Evolutionary conservation across 2,113 vertebrate genomes (phyloP).

Genomic region (Rhynchopsitta pachyrhyncha): DNA sequence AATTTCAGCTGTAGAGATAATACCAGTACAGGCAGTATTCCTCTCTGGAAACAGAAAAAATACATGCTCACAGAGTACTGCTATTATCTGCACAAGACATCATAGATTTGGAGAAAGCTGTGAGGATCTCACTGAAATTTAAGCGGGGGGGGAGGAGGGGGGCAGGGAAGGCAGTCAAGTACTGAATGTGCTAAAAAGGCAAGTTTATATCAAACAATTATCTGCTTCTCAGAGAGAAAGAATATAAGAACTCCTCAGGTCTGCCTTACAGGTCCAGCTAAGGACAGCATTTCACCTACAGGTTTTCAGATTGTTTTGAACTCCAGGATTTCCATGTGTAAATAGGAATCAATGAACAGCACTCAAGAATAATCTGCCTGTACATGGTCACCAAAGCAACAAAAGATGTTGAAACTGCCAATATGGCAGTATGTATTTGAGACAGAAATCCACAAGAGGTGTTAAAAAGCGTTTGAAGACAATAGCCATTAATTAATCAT

Average conservation of each 20-base stretch:
- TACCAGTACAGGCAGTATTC: not conserved
- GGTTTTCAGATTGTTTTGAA: not conserved
- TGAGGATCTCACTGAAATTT: not conserved
- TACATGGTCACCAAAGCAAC: not conserved
- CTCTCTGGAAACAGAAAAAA: not conserved
- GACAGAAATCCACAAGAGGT: not conserved
- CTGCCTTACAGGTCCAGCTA: not conserved
- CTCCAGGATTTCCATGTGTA: not conserved
- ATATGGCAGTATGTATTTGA: not conserved
- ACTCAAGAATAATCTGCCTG: not conserved
- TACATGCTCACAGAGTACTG: not conserved
- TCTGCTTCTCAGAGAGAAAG: not conserved
- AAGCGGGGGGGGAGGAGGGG: not conserved
- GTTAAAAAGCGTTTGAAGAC: not conserved
- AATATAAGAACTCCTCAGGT: not conserved
- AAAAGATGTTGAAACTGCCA: not conserved
- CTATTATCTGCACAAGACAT: not conserved
- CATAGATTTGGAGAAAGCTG: not conserved
- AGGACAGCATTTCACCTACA: not conserved
- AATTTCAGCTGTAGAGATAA: conserved; percentile 11
- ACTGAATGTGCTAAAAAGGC: not conserved
- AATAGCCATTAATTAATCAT: not conserved
- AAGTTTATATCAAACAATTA: not conserved
- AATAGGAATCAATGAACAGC: not conserved
- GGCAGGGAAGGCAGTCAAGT: not conserved